These are phyloP conservation scores for Apomyelois bistriatella DNA, from an alignment of 2,888 invertebrate genomes.

Conservation along the genomic window DNA sequence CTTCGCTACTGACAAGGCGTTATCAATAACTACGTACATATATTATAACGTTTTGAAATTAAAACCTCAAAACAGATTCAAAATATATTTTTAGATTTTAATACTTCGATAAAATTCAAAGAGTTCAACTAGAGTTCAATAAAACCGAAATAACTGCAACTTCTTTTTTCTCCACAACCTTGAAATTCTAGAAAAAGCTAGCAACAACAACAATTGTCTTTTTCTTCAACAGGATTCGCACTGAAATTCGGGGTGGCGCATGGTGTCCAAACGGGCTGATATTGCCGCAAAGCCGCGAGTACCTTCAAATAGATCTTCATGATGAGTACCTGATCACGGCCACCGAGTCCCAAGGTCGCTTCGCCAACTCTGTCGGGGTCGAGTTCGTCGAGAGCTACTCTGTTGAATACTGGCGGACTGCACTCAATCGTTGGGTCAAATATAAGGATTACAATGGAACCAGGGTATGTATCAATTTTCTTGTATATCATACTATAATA, in stretches of 20 bases:
- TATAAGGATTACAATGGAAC: slow-evolving; percentile 89
- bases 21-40: no score
- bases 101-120: no score
- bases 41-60: no score
- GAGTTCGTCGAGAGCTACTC: slow-evolving; percentile 92
- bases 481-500: no score
- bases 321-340: slow-evolving; percentile 88
- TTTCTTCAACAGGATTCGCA: slow-evolving; percentile 84
- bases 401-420: slow-evolving; percentile 88
- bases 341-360: slow-evolving; percentile 94
- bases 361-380: slow-evolving; percentile 93
- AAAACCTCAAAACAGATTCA: no score
- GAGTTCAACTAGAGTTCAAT: no score
- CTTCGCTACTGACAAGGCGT: no score
- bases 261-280: slow-evolving; percentile 95
- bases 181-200: no score
- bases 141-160: no score
- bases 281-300: slow-evolving; percentile 87
- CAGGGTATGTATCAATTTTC: slow-evolving; percentile 85
- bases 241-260: slow-evolving; percentile 93
- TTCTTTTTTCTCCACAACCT: no score
- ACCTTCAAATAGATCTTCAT: slow-evolving; percentile 88
- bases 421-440: slow-evolving; percentile 85
- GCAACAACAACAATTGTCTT: no score
- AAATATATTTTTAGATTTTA: no score